These are phyloP conservation scores for Erebia palarica DNA, from an alignment of 2,888 invertebrate species.

Conservation along the genomic window DNA sequence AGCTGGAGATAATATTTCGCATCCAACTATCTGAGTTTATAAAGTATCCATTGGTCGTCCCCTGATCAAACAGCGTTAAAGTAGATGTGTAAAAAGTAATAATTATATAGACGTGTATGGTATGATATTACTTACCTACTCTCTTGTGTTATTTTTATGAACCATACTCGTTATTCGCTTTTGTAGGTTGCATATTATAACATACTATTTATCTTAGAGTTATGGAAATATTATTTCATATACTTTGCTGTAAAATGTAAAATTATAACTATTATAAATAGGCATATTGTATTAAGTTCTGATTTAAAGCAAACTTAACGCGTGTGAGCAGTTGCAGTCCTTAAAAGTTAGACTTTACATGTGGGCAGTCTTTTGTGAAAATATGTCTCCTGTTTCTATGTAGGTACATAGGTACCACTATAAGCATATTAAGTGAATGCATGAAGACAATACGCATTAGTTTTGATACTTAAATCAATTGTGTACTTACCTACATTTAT, in stretches of 20 bases:
- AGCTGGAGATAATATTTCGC: conserved; percentile 43
- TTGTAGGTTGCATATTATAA: conserved; percentile 13
- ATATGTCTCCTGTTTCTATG: conserved; percentile 76
- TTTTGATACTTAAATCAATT: conserved; percentile 19
- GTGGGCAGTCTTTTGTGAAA: conserved; percentile 79
- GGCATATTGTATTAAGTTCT: conserved; percentile 11
- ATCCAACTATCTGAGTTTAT: conserved; percentile 18
- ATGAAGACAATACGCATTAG: conserved; percentile 32
- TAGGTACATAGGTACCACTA: conserved; percentile 35
- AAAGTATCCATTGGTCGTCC: background rate
- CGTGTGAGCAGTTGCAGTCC: conserved; percentile 6
- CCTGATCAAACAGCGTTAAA: background rate
- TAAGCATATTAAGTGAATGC: conserved; percentile 30
- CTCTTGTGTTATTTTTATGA: conserved; percentile 18
- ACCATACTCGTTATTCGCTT: conserved; percentile 12
- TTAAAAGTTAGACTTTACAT: conserved; percentile 47
- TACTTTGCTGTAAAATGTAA: conserved; percentile 25
- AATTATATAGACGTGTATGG: conserved; percentile 10
- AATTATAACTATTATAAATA: conserved; percentile 16
- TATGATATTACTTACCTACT: background rate
- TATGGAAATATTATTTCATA: conserved; percentile 23
- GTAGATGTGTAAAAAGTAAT: conserved; percentile 13
- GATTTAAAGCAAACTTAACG: background rate
- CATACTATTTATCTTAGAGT: conserved; percentile 5
- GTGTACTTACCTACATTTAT: background rate